These are phyloP conservation scores for Andrena chrysosceles DNA, from an alignment of 2,888 invertebrate genomes.

Conservation along the genomic window DNA sequence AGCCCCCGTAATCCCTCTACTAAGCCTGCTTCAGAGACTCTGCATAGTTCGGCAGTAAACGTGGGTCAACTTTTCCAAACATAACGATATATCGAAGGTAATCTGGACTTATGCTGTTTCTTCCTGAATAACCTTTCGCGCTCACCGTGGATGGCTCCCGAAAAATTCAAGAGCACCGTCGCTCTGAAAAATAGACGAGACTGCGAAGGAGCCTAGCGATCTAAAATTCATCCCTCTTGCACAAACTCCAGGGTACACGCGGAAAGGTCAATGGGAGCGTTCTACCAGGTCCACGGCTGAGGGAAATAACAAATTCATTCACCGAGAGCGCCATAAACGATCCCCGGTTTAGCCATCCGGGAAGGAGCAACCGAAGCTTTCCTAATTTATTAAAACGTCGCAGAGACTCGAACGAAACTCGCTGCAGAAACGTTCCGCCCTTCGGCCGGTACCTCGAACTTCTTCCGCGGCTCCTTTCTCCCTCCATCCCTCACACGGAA, in stretches of 20 bases:
- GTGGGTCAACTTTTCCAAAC: not conserved
- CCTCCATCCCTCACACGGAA: conserved; percentile 37
- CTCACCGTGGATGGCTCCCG: not conserved
- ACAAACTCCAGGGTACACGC: not conserved
- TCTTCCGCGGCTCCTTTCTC: conserved; percentile 60
- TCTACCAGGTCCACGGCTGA: conserved; percentile 14
- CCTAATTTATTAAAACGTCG: conserved; percentile 73
- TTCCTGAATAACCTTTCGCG: not conserved
- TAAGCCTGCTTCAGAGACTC: not conserved
- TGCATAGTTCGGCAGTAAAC: not conserved
- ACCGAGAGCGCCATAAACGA: conserved; percentile 68
- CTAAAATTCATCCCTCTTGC: conserved; percentile 43
- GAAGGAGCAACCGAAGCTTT: conserved; percentile 48
- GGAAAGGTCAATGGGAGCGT: conserved; percentile 52
- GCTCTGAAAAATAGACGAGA: conserved; percentile 26
- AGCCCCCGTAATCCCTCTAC: not conserved
- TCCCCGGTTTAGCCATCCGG: conserved; percentile 67
- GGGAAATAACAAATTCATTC: conserved; percentile 70
- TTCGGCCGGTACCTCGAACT: conserved; percentile 45
- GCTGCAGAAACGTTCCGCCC: conserved; percentile 15
- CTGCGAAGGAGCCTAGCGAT: conserved; percentile 29
- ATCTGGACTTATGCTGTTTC: not conserved
- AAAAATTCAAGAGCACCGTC: conserved; percentile 22
- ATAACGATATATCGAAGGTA: not conserved
- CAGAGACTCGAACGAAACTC: conserved; percentile 65